phyloP scores from a whole-genome alignment of 2,113 vertebrate genomes.

The Struthidea cinerea region DNA sequence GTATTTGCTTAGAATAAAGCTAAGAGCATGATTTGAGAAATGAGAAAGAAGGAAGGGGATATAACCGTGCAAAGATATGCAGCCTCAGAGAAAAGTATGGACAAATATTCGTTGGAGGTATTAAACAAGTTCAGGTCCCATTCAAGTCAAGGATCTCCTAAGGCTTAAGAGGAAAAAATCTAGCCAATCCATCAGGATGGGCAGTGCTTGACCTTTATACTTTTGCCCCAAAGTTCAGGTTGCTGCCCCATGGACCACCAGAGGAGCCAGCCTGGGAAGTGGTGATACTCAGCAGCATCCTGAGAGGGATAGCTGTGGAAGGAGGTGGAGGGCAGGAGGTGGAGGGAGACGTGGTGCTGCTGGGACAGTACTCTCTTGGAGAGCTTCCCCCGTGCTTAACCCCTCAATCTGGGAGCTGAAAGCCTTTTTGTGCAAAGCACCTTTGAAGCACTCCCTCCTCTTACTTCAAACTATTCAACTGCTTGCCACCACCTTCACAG shows the following conservation, averaged over 20 bases:
- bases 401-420: not conserved
- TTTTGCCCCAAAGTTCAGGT: not conserved
- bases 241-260: not conserved
- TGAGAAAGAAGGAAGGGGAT: not conserved
- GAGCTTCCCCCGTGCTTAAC: not conserved
- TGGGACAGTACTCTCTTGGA: not conserved
- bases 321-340: not conserved
- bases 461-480: not conserved
- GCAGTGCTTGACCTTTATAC: not conserved
- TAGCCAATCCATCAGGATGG: not conserved
- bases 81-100: not conserved
- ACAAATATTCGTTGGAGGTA: not conserved
- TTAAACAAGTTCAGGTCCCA: not conserved
- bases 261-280: not conserved
- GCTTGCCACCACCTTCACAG: not conserved
- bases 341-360: not conserved
- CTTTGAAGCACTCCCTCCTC: not conserved
- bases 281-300: not conserved
- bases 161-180: not conserved
- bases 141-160: not conserved
- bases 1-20: not conserved
- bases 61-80: not conserved
- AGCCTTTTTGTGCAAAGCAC: fast-evolving
- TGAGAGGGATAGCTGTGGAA: not conserved
- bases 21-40: not conserved